Conservation (phyloP, 2,113 vertebrate species). For the Artemisiospiza belli region DNA sequence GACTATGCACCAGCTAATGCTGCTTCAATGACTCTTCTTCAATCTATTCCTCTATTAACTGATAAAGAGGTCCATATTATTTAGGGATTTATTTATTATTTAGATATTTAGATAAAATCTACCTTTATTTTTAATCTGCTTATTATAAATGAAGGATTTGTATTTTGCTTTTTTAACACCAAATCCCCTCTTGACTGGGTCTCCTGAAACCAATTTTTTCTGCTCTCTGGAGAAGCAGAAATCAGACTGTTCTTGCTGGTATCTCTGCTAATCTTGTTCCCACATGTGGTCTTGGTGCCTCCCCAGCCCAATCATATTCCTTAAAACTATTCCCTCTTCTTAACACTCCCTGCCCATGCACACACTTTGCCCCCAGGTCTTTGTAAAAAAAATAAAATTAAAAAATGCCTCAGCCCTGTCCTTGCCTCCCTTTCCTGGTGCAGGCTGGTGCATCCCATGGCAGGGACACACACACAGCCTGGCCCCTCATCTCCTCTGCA, state of each 20-base stretch:
- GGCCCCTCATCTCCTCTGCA: not conserved
- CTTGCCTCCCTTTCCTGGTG: not conserved
- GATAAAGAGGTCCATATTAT: not conserved
- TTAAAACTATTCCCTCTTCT: not conserved
- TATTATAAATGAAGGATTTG: not conserved
- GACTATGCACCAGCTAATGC: not conserved
- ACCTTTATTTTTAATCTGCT: not conserved
- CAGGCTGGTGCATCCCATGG: not conserved
- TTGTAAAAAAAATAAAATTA: not conserved
- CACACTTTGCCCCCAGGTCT: accelerated
- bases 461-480: accelerated
- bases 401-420: not conserved
- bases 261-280: not conserved
- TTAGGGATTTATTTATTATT: not conserved
- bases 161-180: not conserved
- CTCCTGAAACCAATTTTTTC: not conserved
- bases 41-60: not conserved
- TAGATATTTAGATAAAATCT: not conserved
- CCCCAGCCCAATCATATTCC: not conserved
- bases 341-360: not conserved
- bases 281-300: not conserved
- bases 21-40: not conserved
- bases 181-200: not conserved
- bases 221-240: not conserved
- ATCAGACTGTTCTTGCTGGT: not conserved